phyloP scores from a whole-genome alignment of 2,888 invertebrate genomes.

The Lithophane semibrunnea region DNA sequence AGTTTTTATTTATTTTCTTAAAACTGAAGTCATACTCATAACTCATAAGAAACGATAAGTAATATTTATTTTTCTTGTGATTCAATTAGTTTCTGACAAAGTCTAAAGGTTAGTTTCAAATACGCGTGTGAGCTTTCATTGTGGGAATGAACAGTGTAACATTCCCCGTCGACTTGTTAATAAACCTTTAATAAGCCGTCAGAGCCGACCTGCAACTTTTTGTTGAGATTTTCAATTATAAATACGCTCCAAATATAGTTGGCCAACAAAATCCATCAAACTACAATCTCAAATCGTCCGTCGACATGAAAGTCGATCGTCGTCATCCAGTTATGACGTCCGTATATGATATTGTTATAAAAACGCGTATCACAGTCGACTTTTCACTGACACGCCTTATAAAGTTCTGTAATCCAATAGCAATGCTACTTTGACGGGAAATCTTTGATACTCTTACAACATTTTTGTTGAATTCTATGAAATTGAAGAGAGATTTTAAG shows the following conservation, averaged over 20 bases:
- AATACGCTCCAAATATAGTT: constrained; percentile 61
- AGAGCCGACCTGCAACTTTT: constrained; percentile 40
- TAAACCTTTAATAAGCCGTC: constrained; percentile 56
- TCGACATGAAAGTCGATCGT: constrained; percentile 80
- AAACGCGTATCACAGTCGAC: constrained; percentile 79
- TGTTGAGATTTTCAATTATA: constrained; percentile 65
- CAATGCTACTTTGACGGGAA: constrained; percentile 82
- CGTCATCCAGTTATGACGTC: constrained; percentile 81
- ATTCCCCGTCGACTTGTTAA: constrained; percentile 61
- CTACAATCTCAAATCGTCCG: constrained; percentile 65
- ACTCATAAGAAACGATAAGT: neutral
- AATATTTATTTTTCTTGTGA: neutral
- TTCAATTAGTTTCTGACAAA: neutral
- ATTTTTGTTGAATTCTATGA: constrained; percentile 65
- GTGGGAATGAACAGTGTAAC: constrained; percentile 47
- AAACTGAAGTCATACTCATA: neutral
- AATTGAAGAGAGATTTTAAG: constrained; percentile 58
- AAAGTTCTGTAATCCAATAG: constrained; percentile 77
- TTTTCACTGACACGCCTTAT: constrained; percentile 86
- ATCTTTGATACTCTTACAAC: constrained; percentile 69
- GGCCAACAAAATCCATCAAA: constrained; percentile 59
- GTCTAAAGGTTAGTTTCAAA: constrained; percentile 13
- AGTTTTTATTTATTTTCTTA: neutral
- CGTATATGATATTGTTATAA: constrained; percentile 85
- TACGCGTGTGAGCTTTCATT: constrained; percentile 46